phyloP scores from a whole-genome alignment of 2,888 invertebrate species.

The Phengaris arion region DNA sequence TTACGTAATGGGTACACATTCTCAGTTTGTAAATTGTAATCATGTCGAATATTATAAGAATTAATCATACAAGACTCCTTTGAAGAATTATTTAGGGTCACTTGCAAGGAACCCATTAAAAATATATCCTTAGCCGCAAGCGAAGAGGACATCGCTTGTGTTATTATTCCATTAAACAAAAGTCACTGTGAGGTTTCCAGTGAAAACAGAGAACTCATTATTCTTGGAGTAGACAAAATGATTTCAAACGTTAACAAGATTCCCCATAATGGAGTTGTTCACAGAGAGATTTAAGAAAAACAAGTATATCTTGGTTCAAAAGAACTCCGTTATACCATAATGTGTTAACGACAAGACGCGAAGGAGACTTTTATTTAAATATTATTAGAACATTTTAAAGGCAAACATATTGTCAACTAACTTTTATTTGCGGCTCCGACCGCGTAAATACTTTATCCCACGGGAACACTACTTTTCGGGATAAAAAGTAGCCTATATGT shows the following conservation, averaged over 20 bases:
- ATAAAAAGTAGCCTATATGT: no score
- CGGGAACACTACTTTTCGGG: no score
- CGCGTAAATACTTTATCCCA: no score
- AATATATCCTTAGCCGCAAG: conserved; percentile 70
- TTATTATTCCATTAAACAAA: conserved; percentile 80
- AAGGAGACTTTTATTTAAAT: conserved; percentile 46
- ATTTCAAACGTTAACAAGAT: conserved; percentile 79
- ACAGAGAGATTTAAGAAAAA: conserved; percentile 76
- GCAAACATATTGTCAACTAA: neutral
- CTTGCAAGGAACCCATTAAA: conserved; percentile 35
- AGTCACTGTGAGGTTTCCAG: conserved; percentile 75
- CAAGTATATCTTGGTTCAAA: conserved; percentile 59
- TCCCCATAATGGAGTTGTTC: conserved; percentile 75
- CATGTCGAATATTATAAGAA: neutral
- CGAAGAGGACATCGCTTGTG: conserved; percentile 75
- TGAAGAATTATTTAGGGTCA: conserved; percentile 7
- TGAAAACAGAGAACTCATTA: conserved; percentile 77
- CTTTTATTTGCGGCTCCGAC: no score
- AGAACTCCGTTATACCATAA: conserved; percentile 57
- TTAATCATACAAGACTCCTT: neutral
- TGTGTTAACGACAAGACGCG: conserved; percentile 38
- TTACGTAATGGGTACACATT: no score
- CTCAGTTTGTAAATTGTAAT: no score
- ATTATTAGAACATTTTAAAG: conserved; percentile 13
- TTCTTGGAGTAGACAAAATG: conserved; percentile 73